Conservation (phyloP, 1,140 invertebrate species). For the Bombus polaris region DNA sequence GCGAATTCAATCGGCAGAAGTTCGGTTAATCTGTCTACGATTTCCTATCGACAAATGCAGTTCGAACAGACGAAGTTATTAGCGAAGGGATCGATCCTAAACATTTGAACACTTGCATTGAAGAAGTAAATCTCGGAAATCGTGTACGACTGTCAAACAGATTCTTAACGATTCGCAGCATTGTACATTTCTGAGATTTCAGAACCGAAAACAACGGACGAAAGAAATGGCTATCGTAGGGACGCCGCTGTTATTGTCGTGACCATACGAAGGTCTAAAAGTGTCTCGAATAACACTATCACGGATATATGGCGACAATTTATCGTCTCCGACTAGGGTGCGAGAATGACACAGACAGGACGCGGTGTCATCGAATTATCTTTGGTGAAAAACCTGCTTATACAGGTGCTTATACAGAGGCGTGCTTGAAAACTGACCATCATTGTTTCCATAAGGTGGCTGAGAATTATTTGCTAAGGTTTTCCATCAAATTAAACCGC, state of each 20-base stretch:
- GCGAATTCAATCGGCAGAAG: no score
- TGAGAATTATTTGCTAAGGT: background rate
- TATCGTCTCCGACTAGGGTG: constrained; percentile 30
- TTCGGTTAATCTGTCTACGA: no score
- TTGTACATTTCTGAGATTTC: background rate
- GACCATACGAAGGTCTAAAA: constrained; percentile 13
- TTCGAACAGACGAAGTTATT: no score
- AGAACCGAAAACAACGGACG: background rate
- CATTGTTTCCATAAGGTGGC: background rate
- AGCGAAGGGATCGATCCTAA: no score
- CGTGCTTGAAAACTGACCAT: constrained; percentile 14
- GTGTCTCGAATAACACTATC: background rate
- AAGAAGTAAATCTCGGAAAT: background rate
- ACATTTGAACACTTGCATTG: background rate
- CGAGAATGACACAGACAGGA: background rate
- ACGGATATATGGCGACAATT: constrained; percentile 8
- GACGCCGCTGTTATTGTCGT: background rate
- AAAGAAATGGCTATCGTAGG: background rate
- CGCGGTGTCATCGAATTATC: constrained; percentile 43
- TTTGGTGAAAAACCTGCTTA: constrained; percentile 9
- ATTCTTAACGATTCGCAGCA: background rate
- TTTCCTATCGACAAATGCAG: no score
- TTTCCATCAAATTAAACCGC: background rate
- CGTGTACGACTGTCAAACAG: background rate
- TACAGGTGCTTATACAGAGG: constrained; percentile 10